Conservation (phyloP, 1,140 invertebrate species). For the Lycorma delicatula region DNA sequence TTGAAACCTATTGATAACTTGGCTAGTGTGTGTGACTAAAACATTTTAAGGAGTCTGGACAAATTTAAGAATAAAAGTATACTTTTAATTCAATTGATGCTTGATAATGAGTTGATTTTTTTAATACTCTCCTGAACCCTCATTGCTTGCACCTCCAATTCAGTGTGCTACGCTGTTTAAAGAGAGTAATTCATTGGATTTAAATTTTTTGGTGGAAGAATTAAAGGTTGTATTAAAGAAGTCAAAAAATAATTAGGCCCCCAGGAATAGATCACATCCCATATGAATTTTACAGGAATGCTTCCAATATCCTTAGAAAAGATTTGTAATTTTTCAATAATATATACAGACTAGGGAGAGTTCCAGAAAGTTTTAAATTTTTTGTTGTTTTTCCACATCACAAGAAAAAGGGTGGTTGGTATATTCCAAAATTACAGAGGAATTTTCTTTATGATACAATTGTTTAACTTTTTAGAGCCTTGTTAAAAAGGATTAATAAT, state of each 20-base stretch:
- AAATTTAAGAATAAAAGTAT: background rate
- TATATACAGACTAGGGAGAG: background rate
- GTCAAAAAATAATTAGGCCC: background rate
- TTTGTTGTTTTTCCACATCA: background rate
- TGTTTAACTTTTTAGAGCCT: background rate
- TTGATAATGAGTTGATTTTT: background rate
- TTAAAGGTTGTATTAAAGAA: background rate
- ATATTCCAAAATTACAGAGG: background rate
- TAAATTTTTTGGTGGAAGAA: background rate
- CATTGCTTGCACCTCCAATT: background rate
- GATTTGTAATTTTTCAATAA: background rate
- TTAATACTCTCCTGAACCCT: background rate
- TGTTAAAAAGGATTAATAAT: background rate
- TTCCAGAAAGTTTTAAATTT: background rate
- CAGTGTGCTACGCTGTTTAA: background rate
- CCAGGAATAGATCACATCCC: background rate
- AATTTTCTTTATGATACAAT: background rate
- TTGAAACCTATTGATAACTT: background rate
- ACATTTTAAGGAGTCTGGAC: background rate
- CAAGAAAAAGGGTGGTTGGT: background rate
- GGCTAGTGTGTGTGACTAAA: background rate
- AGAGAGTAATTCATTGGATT: background rate
- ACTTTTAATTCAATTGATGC: background rate
- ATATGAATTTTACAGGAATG: background rate
- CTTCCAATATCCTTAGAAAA: background rate